These are phyloP conservation scores for Podarcis cretensis DNA, from an alignment of 2,113 vertebrate genomes.

Conservation along the genomic window DNA sequence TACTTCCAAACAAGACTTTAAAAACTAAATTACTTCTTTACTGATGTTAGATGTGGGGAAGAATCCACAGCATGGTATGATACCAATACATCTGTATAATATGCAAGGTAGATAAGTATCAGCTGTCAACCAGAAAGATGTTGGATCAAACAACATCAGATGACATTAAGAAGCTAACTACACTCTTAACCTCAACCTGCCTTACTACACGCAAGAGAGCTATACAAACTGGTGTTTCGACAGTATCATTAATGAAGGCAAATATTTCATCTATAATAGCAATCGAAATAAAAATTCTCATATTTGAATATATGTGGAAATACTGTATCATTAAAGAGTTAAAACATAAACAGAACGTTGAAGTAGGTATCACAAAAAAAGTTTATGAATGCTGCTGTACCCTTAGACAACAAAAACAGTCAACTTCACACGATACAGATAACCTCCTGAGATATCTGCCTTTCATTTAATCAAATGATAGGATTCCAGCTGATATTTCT, in stretches of 20 bases:
- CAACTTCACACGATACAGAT: not conserved
- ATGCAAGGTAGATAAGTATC: not conserved
- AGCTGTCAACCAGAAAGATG: not conserved
- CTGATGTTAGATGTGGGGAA: not conserved
- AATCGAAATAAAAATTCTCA: not conserved
- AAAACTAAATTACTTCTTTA: not conserved
- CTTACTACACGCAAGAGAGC: not conserved
- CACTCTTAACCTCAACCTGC: not conserved
- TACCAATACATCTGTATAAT: not conserved
- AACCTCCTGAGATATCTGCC: not conserved
- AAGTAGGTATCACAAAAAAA: not conserved
- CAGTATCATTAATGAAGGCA: not conserved
- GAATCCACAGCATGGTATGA: not conserved
- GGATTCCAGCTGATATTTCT: not conserved
- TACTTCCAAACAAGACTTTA: not conserved
- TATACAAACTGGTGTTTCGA: not conserved
- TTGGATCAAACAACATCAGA: not conserved
- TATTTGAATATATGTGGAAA: too few species aligned
- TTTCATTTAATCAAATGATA: not conserved
- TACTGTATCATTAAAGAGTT: too few species aligned
- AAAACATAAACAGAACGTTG: too few species aligned
- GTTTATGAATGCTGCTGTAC: not conserved
- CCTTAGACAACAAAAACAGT: not conserved
- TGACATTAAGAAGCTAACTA: not conserved
- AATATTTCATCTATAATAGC: not conserved